Evolutionary conservation across 1,140 invertebrate genomes (phyloP), one percentile per base, ranked within the genome.

Genomic region (Lithobius niger): DNA sequence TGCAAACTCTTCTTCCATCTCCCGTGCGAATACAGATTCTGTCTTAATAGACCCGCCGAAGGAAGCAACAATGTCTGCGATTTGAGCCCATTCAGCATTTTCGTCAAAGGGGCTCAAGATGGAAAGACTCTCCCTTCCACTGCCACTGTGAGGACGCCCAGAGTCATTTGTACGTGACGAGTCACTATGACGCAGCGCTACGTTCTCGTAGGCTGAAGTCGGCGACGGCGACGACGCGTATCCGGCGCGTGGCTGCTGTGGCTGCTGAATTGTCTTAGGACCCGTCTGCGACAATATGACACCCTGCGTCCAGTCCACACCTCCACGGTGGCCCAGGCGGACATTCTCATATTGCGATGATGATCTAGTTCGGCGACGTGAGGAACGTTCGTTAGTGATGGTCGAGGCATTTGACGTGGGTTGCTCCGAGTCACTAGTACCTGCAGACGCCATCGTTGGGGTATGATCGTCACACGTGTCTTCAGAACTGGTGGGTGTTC

Each of bases 31-130:
- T 6, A 18, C 10, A 10, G 10, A 40, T 40, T 40, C 31, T 18
- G 10, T 18, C 31, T 51, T 18, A n/a, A n/a, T n/a, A 10, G 21
- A 36, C 27, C 67, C 66, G 27, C 89, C 88, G 64, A 94, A 88
- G 1, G 87, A 87, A 19, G 86, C 86, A 81, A 96, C 90, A 56
- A 93, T 93, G 70, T 92, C 88, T 6, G 86, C 87, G 57, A 96
- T 94, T 71, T 92, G 91, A 1, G 87, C 86, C 86, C 90, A 94
- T 70, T 94, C 90, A 72, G 93, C 88, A 66, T 86, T 78, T 65
- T 93, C 88, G 74, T 93, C 88, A 68, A 93, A 89, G 0, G 88
- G 86, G 64, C 86, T 89, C 58, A 91, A 78, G 52, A 86, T 79
- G 16, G 82, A 83, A 50, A 83, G 71, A 24, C 62, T 3, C 19